These are phyloP conservation scores for Laterallus jamaicensis DNA, from an alignment of 2,113 vertebrate species.

Conservation along the genomic window DNA sequence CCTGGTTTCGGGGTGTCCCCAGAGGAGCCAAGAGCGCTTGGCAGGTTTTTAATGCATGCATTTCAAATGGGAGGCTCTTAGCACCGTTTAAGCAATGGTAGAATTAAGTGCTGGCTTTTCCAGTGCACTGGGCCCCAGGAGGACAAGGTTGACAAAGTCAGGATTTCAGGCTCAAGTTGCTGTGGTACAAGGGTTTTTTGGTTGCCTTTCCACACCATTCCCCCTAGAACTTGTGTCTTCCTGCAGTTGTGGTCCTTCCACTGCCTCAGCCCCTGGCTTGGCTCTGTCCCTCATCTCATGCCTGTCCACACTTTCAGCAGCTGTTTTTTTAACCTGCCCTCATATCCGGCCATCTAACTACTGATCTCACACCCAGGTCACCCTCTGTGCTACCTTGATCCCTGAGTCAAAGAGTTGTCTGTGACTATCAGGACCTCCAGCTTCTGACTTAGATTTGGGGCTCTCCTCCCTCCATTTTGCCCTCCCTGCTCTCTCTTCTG, in stretches of 20 bases:
- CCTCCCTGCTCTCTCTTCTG: background rate
- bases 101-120: slow-evolving; percentile 56
- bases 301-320: background rate
- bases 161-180: background rate
- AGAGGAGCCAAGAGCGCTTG: slow-evolving; percentile 37
- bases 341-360: background rate
- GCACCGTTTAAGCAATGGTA: slow-evolving; percentile 56
- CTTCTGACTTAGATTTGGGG: background rate
- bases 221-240: background rate
- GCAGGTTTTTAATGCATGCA: slow-evolving; percentile 60
- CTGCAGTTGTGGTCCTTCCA: background rate
- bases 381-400: background rate
- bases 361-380: background rate
- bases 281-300: background rate
- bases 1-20: slow-evolving; percentile 34
- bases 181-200: background rate
- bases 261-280: background rate
- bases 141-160: background rate
- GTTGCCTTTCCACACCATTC: background rate
- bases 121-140: background rate
- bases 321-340: background rate
- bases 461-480: background rate
- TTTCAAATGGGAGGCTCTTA: slow-evolving; percentile 66
- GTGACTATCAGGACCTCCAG: background rate
- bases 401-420: background rate